These are phyloP conservation scores for Cochlearius cochlearius DNA, from an alignment of 2,113 vertebrate species.

Conservation along the genomic window DNA sequence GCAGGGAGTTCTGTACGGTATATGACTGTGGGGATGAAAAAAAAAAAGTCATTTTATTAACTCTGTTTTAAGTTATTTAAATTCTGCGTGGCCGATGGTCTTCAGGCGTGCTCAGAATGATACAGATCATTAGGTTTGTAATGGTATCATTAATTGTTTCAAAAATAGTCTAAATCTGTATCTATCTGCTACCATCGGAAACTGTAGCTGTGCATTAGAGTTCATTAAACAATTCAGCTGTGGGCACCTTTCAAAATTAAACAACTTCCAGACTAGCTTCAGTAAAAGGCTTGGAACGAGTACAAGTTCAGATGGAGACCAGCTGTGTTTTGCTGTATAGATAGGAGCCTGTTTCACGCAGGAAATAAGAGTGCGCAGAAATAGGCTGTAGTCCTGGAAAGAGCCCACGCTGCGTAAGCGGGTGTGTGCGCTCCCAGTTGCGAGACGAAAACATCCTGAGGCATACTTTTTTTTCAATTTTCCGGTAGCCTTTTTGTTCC, in stretches of 20 bases:
- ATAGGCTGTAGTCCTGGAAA: not conserved
- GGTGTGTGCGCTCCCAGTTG: not conserved
- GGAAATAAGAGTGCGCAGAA: not conserved
- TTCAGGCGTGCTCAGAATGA: not conserved
- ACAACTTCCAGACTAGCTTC: constrained; percentile 2
- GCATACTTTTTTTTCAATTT: not conserved
- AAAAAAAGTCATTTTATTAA: not conserved
- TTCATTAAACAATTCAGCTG: constrained; percentile 14
- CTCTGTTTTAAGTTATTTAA: not conserved
- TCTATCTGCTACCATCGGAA: not conserved
- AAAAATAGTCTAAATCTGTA: constrained; percentile 14
- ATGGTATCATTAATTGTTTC: constrained; percentile 37
- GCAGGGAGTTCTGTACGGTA: not conserved
- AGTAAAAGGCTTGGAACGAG: not conserved
- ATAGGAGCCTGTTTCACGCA: not conserved
- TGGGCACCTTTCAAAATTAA: constrained; percentile 25
- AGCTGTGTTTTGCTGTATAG: constrained; percentile 3
- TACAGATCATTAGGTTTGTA: constrained; percentile 19
- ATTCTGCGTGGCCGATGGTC: not conserved
- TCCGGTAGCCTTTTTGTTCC: not conserved
- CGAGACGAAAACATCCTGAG: not conserved
- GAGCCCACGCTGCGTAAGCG: not conserved
- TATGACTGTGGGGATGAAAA: not conserved
- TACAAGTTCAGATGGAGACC: not conserved
- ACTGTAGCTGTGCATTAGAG: not conserved